These are phyloP conservation scores for Macroteleia sp. DNA, from an alignment of 2,888 invertebrate genomes.

Conservation along the genomic window DNA sequence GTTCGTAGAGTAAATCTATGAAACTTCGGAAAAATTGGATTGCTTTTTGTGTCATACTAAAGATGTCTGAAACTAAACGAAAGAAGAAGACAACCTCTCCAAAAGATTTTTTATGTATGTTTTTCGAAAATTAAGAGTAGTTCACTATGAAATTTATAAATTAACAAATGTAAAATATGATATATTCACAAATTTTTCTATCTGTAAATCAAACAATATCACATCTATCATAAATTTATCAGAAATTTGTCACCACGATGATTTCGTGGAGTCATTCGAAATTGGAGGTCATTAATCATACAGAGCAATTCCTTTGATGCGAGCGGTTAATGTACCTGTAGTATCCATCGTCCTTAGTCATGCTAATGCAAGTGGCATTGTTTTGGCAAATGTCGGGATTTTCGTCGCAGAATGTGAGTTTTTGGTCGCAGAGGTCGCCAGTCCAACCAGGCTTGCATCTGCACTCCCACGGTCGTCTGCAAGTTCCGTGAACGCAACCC, in stretches of 20 bases:
- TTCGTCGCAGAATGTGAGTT: constrained; percentile 92
- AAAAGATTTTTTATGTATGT: no score
- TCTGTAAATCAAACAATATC: no score
- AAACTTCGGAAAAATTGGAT: no score
- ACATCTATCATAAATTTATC: constrained; percentile 19
- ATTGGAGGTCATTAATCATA: constrained; percentile 18
- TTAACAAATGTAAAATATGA: no score
- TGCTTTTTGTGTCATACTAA: no score
- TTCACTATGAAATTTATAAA: no score
- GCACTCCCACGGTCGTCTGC: constrained; percentile 95
- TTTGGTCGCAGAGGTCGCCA: constrained; percentile 96
- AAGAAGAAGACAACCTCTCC: no score
- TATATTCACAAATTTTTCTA: no score
- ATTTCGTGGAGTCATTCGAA: background rate
- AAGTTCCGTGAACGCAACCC: constrained; percentile 93
- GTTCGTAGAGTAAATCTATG: no score
- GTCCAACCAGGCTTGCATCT: constrained; percentile 94
- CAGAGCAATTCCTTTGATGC: background rate
- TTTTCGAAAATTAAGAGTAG: no score
- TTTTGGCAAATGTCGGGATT: constrained; percentile 91
- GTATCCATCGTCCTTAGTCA: constrained; percentile 90
- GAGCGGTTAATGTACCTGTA: constrained; percentile 87
- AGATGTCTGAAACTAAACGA: no score
- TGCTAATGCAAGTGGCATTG: constrained; percentile 91
- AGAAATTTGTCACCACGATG: constrained; percentile 12